These are phyloP conservation scores for Siniperca undulata DNA, from an alignment of 2,797 vertebrate species.

Conservation along the genomic window DNA sequence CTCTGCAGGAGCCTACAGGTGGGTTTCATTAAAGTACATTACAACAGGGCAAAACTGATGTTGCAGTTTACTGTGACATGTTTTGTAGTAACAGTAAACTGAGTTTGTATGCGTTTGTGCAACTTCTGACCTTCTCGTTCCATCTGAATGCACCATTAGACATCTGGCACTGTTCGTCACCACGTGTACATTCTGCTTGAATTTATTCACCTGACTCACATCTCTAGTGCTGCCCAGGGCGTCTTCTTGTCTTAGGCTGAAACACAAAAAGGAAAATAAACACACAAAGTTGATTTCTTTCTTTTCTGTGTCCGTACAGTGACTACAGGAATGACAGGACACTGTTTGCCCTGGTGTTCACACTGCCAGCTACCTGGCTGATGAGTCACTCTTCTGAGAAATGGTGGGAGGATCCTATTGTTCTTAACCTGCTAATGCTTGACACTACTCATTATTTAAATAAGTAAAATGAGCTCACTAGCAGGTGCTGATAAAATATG, in stretches of 20 bases:
- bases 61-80: constrained; percentile 40
- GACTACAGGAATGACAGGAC: neutral
- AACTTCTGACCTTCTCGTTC: constrained; percentile 12
- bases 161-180: neutral
- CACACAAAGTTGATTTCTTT: neutral
- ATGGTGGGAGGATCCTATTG: neutral
- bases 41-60: constrained; percentile 1
- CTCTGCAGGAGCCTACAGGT: constrained; percentile 5
- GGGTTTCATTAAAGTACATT: neutral
- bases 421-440: neutral
- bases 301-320: neutral
- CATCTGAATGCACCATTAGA: constrained; percentile 28
- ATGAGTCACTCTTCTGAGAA: constrained; percentile 23
- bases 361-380: neutral
- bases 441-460: neutral
- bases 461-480: neutral
- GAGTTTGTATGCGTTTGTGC: constrained; percentile 18
- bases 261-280: neutral
- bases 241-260: too few species aligned
- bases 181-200: neutral
- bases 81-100: constrained; percentile 45
- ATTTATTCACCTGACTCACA: neutral
- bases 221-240: neutral
- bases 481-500: neutral
- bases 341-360: too few species aligned